A percentile compares a stretch with the other conserved stretches of the same genome.
These are phyloP conservation scores for Lacanobia oleracea DNA, from an alignment of 2,888 invertebrate genomes.

Conservation along the genomic window DNA sequence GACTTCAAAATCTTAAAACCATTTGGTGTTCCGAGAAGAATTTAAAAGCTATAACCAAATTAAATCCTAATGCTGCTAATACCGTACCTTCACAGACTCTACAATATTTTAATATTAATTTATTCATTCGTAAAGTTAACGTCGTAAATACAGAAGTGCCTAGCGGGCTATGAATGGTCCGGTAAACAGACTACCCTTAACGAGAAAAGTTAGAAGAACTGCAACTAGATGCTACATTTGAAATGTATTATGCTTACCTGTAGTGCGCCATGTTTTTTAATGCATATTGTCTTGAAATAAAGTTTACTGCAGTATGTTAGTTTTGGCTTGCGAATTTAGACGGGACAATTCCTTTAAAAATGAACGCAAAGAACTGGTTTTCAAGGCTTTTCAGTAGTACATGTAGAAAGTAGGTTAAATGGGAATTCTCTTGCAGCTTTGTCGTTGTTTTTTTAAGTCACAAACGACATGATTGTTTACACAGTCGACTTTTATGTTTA, in stretches of 20 bases:
- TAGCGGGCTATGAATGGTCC: constrained; percentile 64
- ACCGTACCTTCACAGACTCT: constrained; percentile 16
- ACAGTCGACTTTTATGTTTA: no score
- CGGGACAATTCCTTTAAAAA: neutral
- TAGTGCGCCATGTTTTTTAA: constrained; percentile 1
- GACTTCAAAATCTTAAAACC: neutral
- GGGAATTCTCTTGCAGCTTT: neutral
- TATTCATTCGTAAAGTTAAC: constrained; percentile 63
- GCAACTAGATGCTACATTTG: constrained; percentile 45
- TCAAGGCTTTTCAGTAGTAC: neutral
- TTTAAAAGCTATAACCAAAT: constrained; percentile 15
- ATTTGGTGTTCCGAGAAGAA: neutral
- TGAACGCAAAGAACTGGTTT: neutral
- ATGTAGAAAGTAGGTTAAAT: neutral
- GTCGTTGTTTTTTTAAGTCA: no score
- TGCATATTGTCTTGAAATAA: constrained; percentile 1
- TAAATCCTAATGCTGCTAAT: constrained; percentile 13
- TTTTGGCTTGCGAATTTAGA: constrained; percentile 7
- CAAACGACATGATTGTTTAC: no score
- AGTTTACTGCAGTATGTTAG: constrained; percentile 6
- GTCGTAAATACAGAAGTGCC: constrained; percentile 65
- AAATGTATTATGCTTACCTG: constrained; percentile 51
- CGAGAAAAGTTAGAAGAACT: constrained; percentile 79
- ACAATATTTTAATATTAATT: constrained; percentile 67
- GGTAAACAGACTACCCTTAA: constrained; percentile 73